Base-by-base conservation (phyloP, 2,888 invertebrate species). In the Alviniconcha strummeri region DNA sequence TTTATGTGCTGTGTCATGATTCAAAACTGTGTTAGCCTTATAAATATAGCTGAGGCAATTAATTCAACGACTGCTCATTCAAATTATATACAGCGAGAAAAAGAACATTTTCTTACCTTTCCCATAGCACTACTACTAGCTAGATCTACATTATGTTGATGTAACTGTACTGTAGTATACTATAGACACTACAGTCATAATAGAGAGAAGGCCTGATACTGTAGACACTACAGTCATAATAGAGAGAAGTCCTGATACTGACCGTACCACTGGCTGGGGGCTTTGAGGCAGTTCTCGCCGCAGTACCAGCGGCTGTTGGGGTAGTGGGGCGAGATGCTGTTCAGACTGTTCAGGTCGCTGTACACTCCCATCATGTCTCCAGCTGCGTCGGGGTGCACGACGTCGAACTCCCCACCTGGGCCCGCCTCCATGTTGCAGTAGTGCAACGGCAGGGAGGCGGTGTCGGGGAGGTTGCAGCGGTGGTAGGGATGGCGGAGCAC, bases 281-380 rank as follows among this genome's bases (percentile, higher is more conserved):
- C 5, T 13, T 60, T 64, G 78, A 52, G 64, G 64, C 9, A 52
- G 36, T 78, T 60, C 13, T 78, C 78, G 8, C 57, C 57, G 60
- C 52, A 78, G 78, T 54, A 78, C 78, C 78, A 78, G 7, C 78
- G 4, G 60, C 36, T 78, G 78, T 13, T 15, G 6, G 60, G 60
- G 64, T 78, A 78, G 19, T 36, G 11, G 36, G 52, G 64, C n/a
- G 55, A 75, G 55, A 77, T 8, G 56, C 19, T 17, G 15, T 9
- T 9, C 15, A 64, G 15, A 15, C 15, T 64, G 69, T 1, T 7
- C 6, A 69, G 60, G 15, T 64, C 64, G 13, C 52, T 57, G 19
- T 57, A 57, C 8, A 56, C 13, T 5, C 60, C 78, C 78, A 78
- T 36, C 57, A 54, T 19, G 57, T 78, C 78, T 3, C 78, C 57